A percentile compares a stretch with the other conserved stretches of the same genome.
Evolutionary conservation across 2,113 vertebrate species (phyloP).

Genomic region (Gobio gobio): DNA sequence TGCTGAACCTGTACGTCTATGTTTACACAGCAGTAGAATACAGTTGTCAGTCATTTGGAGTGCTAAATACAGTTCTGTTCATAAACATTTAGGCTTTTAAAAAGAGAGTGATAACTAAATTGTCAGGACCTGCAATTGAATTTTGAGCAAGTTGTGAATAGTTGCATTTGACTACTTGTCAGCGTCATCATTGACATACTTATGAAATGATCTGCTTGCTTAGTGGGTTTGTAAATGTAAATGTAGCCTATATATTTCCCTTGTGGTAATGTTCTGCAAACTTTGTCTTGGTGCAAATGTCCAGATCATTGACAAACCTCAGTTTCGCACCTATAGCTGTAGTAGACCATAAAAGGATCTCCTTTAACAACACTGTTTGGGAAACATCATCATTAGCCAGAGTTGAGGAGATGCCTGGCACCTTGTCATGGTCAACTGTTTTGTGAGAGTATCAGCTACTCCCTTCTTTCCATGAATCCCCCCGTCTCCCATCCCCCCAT

Average conservation of each 20-base stretch:
- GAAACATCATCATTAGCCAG: constrained; percentile 23
- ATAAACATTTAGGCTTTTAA: neutral
- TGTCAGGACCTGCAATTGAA: too few species aligned
- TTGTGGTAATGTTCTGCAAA: neutral
- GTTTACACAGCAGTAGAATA: neutral
- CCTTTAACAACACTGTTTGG: constrained; percentile 17
- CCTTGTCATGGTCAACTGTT: constrained; percentile 44
- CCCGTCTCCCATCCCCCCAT: neutral
- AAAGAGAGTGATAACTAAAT: neutral
- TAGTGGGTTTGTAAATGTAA: neutral
- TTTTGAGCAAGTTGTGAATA: neutral
- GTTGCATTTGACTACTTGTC: neutral
- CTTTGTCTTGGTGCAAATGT: neutral
- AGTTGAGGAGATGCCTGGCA: constrained; percentile 38
- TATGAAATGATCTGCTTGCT: neutral
- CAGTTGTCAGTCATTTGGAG: neutral
- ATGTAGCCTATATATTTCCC: neutral
- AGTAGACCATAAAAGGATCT: neutral
- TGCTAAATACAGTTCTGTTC: neutral
- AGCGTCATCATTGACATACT: neutral
- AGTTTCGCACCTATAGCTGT: neutral
- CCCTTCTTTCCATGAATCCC: constrained; percentile 40
- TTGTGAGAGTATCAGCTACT: constrained; percentile 39
- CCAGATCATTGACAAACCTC: neutral
- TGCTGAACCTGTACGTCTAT: neutral